A percentile compares a stretch with the other conserved stretches of the same genome.
Conservation (phyloP, 2,113 vertebrate species). For the Orthonyx spaldingii region DNA sequence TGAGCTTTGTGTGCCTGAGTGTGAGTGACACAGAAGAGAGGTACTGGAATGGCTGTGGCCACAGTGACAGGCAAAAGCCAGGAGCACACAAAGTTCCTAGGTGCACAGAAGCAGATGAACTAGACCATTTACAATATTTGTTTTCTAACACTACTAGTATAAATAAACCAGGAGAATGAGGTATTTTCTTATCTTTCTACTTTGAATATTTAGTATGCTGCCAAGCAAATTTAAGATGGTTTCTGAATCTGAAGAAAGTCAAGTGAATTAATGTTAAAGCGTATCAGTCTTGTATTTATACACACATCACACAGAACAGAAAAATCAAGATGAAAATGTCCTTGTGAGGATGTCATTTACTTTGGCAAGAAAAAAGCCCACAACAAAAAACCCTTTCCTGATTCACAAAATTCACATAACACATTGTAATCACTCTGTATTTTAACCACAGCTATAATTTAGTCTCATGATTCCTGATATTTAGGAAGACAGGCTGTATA, state of each 20-base stretch:
- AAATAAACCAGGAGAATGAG: not conserved
- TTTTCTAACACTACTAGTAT: not conserved
- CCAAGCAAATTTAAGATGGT: not conserved
- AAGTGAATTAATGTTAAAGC: not conserved
- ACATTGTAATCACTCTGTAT: not conserved
- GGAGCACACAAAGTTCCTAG: not conserved
- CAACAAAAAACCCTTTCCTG: not conserved
- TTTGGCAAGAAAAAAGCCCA: not conserved
- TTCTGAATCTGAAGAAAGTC: not conserved
- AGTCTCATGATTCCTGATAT: not conserved
- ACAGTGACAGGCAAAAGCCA: not conserved
- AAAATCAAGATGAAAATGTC: not conserved
- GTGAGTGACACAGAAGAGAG: accelerated
- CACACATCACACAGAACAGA: not conserved
- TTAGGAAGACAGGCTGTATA: not conserved
- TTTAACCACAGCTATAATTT: conserved; percentile 11
- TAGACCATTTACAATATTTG: not conserved
- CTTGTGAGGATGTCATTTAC: not conserved
- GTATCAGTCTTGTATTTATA: not conserved
- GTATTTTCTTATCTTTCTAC: not conserved
- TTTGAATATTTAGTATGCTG: not conserved
- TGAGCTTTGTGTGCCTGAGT: not conserved
- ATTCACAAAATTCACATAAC: not conserved
- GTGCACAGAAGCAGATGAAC: not conserved
- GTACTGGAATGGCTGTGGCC: not conserved